A percentile compares a stretch with the other conserved stretches of the same genome.
Evolutionary conservation across 2,797 vertebrate genomes (phyloP).

Genomic region (Atherinosoma microstoma): DNA sequence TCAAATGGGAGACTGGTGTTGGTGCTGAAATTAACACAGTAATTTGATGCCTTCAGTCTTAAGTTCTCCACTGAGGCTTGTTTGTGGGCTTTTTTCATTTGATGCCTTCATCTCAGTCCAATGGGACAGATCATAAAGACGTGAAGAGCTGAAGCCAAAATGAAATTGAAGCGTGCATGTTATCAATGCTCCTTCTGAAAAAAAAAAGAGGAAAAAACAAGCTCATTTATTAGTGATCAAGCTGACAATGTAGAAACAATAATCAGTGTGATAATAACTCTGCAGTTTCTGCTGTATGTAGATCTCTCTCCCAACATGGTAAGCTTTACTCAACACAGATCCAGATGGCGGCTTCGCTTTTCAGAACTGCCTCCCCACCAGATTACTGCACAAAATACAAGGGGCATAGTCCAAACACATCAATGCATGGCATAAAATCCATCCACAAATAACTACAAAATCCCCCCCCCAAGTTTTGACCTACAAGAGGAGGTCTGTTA

Average conservation of each 20-base stretch:
- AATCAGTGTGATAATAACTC: constrained; percentile 64
- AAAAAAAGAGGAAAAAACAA: constrained; percentile 46
- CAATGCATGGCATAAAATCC: constrained; percentile 34
- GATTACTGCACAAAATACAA: constrained; percentile 52
- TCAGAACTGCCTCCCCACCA: constrained; percentile 44
- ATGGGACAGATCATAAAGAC: constrained; percentile 65
- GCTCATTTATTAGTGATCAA: constrained; percentile 62
- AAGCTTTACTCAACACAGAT: constrained; percentile 51
- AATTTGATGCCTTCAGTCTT: constrained; percentile 75
- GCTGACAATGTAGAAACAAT: constrained; percentile 41
- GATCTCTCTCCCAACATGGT: constrained; percentile 62
- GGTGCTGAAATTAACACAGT: constrained; percentile 63
- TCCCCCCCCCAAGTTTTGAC: constrained; percentile 28
- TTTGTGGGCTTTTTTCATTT: constrained; percentile 72
- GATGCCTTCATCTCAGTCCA: constrained; percentile 65
- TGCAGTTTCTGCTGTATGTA: constrained; percentile 47
- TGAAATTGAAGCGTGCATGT: constrained; percentile 54
- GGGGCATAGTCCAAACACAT: constrained; percentile 41
- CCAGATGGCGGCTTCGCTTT: constrained; percentile 58
- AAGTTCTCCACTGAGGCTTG: constrained; percentile 69
- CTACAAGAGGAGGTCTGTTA: constrained; percentile 32
- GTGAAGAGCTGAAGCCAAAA: constrained; percentile 62
- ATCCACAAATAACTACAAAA: constrained; percentile 22
- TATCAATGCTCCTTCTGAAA: constrained; percentile 45
- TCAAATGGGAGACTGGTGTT: constrained; percentile 39